Evolutionary conservation across 2,888 invertebrate species (phyloP).

Genomic region (Fissipunctia ypsillon): DNA sequence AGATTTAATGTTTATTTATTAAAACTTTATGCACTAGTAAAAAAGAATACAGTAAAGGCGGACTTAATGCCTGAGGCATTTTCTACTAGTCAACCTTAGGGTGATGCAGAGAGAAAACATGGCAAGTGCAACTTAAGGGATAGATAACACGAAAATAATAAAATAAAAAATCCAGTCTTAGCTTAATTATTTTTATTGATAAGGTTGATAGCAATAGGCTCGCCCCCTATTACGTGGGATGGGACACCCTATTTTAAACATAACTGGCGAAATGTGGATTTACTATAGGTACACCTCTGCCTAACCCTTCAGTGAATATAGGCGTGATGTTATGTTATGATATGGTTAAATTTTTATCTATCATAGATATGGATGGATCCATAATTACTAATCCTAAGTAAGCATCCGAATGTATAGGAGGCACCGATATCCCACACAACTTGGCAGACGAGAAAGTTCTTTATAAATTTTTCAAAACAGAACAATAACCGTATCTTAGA

Average conservation of each 20-base stretch:
- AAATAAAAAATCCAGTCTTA: background rate
- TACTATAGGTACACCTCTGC: background rate
- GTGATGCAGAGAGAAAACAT: no score
- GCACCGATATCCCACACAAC: slow-evolving; percentile 6
- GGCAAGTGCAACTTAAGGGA: no score
- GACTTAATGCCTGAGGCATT: no score
- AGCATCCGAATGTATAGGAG: background rate
- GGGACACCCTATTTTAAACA: no score
- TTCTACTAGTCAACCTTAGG: no score
- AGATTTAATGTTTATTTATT: no score
- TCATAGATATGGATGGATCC: background rate
- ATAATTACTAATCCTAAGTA: background rate
- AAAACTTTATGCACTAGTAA: no score
- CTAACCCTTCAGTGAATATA: background rate
- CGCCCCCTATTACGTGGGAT: background rate
- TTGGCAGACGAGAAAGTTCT: slow-evolving; percentile 12
- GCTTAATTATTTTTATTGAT: background rate
- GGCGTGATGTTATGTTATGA: background rate
- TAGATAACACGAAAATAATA: no score
- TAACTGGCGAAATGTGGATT: no score
- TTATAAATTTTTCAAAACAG: slow-evolving; percentile 51
- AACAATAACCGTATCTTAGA: slow-evolving; percentile 61
- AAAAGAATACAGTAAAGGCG: no score
- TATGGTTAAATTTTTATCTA: background rate
- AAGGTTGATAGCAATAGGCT: background rate